Evolutionary conservation across 1,140 invertebrate species (phyloP), one percentile per base, ranked within the genome.

Genomic region (Augochlora pura): DNA sequence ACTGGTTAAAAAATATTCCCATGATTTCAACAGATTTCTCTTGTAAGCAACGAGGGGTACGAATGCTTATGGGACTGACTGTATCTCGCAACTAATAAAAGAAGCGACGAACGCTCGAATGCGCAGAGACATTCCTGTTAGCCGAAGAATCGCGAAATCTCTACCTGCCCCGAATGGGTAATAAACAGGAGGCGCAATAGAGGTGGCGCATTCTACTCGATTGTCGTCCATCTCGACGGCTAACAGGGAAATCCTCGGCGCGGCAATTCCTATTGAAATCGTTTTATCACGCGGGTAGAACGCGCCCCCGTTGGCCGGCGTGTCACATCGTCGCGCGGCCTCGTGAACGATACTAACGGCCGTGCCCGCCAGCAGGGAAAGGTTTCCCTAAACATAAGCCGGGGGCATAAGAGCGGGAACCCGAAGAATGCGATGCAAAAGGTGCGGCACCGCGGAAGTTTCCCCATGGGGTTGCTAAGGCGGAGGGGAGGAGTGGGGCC

Each of bases 311-410:
- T 32, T 32, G 10, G 12, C 14, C 42, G n/a, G n/a, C 32, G 42
- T 14, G 46, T 60, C 38, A 23, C 57, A 38, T 69, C 42, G 42
- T 54, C 54, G 54, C 21, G 59, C n/a, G n/a, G n/a, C n/a, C n/a
- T 39, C n/a, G n/a, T 10, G 74, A 60, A 18, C 66, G 52, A 59
- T 67, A 67, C 54, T 76, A 76, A 76, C 68, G 74, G 65, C 9
- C 38, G 21, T 38, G n/a, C 39, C 39, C 70, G 18, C 27, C 42
- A 5, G 27, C 66, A 68, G n/a, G n/a, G 39, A 46, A 38, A 42
- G 23, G 46, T 52, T 46, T 52, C 32, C 16, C 9, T 54, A 62
- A 39, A 46, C 32, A 38, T 25, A 14, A 4, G 54, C 2, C 21
- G n/a, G 54, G 21, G 54, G 21, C 54, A 32, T 32, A 32, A 32